A percentile compares a stretch with the other conserved stretches of the same genome.
phyloP scores from a whole-genome alignment of 2,888 invertebrate genomes.

The Lamellibrachia columna region DNA sequence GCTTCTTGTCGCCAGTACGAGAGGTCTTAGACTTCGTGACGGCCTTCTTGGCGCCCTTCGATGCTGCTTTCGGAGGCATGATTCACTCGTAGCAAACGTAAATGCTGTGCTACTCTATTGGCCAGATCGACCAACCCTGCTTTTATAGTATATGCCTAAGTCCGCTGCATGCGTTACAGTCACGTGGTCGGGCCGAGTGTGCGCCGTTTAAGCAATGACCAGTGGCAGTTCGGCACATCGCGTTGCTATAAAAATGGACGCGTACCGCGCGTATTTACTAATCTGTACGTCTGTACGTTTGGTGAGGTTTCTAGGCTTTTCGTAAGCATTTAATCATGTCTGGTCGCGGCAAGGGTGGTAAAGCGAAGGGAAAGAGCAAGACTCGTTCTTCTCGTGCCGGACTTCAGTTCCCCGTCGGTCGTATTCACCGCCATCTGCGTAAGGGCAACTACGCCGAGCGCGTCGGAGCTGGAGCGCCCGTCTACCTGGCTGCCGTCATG shows the following conservation, averaged over 20 bases:
- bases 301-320: too few relatives aligned
- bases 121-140: neutral
- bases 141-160: neutral
- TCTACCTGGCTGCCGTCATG: conserved; percentile 66
- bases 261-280: neutral
- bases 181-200: neutral
- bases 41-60: conserved; percentile 51
- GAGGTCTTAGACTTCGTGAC: conserved; percentile 47
- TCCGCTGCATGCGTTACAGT: neutral
- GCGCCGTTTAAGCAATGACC: neutral
- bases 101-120: neutral
- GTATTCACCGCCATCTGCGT: conserved; percentile 64
- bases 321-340: conserved; percentile 53
- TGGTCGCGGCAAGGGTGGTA: conserved; percentile 67
- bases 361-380: conserved; percentile 64
- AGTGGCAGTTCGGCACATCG: neutral
- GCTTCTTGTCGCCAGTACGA: conserved; percentile 53
- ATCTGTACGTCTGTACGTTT: too few relatives aligned
- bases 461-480: conserved; percentile 66
- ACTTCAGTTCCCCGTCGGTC: conserved; percentile 66
- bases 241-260: neutral
- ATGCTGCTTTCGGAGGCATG: conserved; percentile 43
- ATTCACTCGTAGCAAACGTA: neutral
- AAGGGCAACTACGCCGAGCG: conserved; percentile 66
- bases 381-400: conserved; percentile 64